Percentiles rank a stretch among this genome's conserved stretches.
phyloP scores from a whole-genome alignment of 2,113 vertebrate genomes.

The Antechinus flavipes region DNA sequence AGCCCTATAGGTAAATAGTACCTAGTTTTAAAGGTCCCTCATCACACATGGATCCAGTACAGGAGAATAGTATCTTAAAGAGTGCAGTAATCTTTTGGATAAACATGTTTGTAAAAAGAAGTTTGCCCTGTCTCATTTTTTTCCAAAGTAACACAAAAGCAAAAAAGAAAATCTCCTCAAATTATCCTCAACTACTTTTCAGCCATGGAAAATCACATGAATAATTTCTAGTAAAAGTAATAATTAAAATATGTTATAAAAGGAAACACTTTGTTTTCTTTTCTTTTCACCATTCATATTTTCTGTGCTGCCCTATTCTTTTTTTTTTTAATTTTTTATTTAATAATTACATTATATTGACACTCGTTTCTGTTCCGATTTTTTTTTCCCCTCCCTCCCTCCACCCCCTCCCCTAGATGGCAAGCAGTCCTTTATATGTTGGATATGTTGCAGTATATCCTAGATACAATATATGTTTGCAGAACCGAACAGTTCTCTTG shows the following conservation, averaged over 20 bases:
- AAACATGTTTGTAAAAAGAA: conserved; percentile 21
- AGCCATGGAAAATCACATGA: conserved; percentile 28
- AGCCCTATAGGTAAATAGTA: not conserved
- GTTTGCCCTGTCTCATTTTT: conserved; percentile 8
- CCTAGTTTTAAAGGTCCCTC: conserved; percentile 20
- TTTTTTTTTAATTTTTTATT: too few species aligned
- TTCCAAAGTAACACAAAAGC: not conserved
- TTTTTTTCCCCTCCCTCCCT: too few species aligned
- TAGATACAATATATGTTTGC: too few species aligned
- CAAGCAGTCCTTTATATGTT: too few species aligned
- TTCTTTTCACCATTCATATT: conserved; percentile 19
- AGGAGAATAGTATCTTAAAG: not conserved
- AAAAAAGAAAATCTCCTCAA: not conserved
- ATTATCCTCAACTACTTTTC: conserved; percentile 18
- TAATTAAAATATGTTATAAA: conserved; percentile 23
- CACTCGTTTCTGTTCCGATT: too few species aligned
- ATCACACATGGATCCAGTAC: not conserved
- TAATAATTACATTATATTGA: too few species aligned
- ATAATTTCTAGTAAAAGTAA: conserved; percentile 14
- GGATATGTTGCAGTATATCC: too few species aligned
- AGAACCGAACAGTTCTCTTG: too few species aligned
- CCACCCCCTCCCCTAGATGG: too few species aligned
- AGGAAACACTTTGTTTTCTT: conserved; percentile 12
- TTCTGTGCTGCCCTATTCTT: not conserved
- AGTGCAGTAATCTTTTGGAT: not conserved